These are phyloP conservation scores for Sinopyrophorus schimmeli DNA, from an alignment of 2,888 invertebrate genomes.

Conservation along the genomic window DNA sequence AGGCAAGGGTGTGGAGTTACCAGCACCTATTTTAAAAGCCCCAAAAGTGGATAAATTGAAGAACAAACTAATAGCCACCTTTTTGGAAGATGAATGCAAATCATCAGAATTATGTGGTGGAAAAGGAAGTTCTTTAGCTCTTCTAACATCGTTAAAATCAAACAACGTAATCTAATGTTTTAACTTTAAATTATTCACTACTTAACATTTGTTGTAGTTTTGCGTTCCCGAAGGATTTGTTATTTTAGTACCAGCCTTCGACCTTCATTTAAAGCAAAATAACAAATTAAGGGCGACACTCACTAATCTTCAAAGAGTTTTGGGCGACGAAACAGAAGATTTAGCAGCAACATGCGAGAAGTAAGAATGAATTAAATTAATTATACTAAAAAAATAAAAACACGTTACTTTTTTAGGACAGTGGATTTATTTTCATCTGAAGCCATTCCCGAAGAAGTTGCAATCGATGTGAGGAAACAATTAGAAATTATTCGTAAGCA, in stretches of 20 bases:
- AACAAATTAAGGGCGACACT: slow-evolving; percentile 57
- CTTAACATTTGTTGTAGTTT: slow-evolving; percentile 50
- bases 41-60: slow-evolving; percentile 6
- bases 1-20: slow-evolving; percentile 25
- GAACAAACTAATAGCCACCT: slow-evolving; percentile 39
- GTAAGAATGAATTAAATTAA: slow-evolving; percentile 44
- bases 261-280: slow-evolving; percentile 60
- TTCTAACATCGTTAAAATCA: slow-evolving; percentile 58
- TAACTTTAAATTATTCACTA: not conserved
- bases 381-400: slow-evolving; percentile 8
- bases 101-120: slow-evolving; percentile 70
- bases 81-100: slow-evolving; percentile 58
- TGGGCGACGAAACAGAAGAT: slow-evolving; percentile 56
- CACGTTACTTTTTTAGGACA: slow-evolving; percentile 21
- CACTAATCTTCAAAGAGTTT: slow-evolving; percentile 58
- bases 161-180: slow-evolving; percentile 56
- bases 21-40: slow-evolving; percentile 35
- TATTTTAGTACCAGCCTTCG: slow-evolving; percentile 66
- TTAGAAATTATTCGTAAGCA: slow-evolving; percentile 12
- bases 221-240: slow-evolving; percentile 73
- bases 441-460: slow-evolving; percentile 13
- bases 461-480: not conserved
- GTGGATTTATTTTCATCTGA: slow-evolving; percentile 17
- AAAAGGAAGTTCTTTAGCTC: slow-evolving; percentile 76
- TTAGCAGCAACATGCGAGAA: slow-evolving; percentile 60